Conservation (phyloP, 2,888 invertebrate genomes). For the Pammene fasciana region DNA sequence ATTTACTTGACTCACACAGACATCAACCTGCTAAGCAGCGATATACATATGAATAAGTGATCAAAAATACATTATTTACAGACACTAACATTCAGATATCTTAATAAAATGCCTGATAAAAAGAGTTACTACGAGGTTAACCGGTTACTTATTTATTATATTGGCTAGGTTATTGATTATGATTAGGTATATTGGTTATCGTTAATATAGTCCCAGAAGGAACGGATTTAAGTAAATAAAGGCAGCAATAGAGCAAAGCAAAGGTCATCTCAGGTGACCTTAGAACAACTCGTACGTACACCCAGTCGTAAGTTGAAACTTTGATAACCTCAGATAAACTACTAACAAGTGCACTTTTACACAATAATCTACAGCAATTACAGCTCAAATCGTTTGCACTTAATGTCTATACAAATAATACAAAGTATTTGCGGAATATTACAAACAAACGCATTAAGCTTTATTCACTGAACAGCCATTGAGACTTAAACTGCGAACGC, state of each 20-base stretch:
- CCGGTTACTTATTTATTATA: constrained; percentile 3
- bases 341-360: constrained; percentile 3
- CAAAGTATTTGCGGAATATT: neutral
- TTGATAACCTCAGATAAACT: constrained; percentile 25
- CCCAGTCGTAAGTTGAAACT: constrained; percentile 3
- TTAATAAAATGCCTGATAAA: too few species aligned
- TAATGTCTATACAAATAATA: neutral
- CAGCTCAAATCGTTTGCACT: neutral
- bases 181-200: neutral
- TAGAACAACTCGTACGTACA: constrained; percentile 9
- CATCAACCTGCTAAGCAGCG: neutral
- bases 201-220: neutral
- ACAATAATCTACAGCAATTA: neutral
- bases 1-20: too few species aligned
- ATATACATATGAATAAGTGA: neutral
- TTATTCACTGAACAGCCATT: constrained; percentile 19
- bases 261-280: constrained; percentile 6
- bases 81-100: too few species aligned
- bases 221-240: constrained; percentile 13
- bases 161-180: too few species aligned
- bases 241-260: neutral
- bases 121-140: too few species aligned
- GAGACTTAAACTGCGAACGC: constrained; percentile 29
- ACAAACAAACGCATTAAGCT: constrained; percentile 27
- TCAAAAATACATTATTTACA: too few species aligned